A percentile compares a stretch with the other conserved stretches of the same genome.
Conservation (phyloP, 2,888 invertebrate genomes). For the Caenorhabditis afra region DNA sequence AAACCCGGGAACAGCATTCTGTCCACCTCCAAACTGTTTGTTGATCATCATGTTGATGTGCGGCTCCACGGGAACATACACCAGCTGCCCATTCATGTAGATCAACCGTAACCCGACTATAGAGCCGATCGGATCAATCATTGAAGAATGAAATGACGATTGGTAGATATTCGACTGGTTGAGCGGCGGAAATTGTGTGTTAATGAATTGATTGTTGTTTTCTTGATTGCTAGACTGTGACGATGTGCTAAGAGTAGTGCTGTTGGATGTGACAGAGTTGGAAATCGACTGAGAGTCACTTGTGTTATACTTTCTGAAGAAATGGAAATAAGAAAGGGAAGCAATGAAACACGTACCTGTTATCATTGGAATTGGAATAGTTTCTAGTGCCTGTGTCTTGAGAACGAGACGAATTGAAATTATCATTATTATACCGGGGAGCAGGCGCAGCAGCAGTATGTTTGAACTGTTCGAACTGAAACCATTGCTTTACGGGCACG, state of each 20-base stretch:
- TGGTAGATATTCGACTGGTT: conserved; percentile 54
- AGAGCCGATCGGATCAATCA: conserved; percentile 66
- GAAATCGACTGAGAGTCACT: conserved; percentile 13
- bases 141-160: conserved; percentile 62
- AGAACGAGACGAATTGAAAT: conserved; percentile 5
- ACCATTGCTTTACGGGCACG: background rate
- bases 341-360: conserved; percentile 20
- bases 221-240: conserved; percentile 31
- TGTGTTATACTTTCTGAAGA: conserved; percentile 25
- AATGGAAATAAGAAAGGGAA: background rate
- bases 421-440: conserved; percentile 10
- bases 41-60: conserved; percentile 71
- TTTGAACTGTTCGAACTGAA: conserved; percentile 52
- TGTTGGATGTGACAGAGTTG: conserved; percentile 16
- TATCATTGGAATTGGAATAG: conserved; percentile 28
- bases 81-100: conserved; percentile 64
- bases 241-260: conserved; percentile 15
- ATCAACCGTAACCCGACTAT: conserved; percentile 67
- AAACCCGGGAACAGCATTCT: background rate
- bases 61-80: conserved; percentile 70
- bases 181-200: conserved; percentile 24
- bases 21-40: conserved; percentile 61
- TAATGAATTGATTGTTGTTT: conserved; percentile 46
- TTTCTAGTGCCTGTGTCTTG: conserved; percentile 23
- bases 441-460: conserved; percentile 44